Evolutionary conservation across 2,113 vertebrate genomes (phyloP).

Genomic region (Atractosteus spatula): DNA sequence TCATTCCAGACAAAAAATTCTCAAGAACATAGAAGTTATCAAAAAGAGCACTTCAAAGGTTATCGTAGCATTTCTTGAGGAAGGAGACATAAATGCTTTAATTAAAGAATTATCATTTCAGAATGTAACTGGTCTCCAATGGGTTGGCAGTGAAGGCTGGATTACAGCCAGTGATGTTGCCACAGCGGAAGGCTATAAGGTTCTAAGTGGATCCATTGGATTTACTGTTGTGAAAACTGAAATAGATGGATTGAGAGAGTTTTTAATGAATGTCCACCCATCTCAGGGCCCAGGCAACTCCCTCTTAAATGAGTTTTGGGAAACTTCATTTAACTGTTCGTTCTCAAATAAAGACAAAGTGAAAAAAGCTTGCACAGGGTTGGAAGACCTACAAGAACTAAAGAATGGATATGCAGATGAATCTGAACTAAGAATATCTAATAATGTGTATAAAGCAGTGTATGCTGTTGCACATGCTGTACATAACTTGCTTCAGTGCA

Average conservation of each 20-base stretch:
- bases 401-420: constrained; percentile 15
- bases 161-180: neutral
- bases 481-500: constrained; percentile 12
- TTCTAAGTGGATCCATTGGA: constrained; percentile 17
- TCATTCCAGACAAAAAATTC: neutral
- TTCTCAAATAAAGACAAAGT: neutral
- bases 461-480: constrained; percentile 12
- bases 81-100: neutral
- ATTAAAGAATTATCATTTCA: neutral
- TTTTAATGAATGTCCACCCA: constrained; percentile 12
- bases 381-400: neutral
- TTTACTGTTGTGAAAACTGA: constrained; percentile 7
- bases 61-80: neutral
- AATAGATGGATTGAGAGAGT: constrained; percentile 6
- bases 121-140: neutral
- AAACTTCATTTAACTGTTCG: constrained; percentile 6
- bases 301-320: constrained; percentile 13
- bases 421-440: constrained; percentile 6
- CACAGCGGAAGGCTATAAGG: neutral
- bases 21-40: neutral
- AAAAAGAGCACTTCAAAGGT: neutral
- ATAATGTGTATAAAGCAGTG: neutral
- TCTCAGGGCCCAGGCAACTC: neutral
- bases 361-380: constrained; percentile 8
- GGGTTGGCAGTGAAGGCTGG: neutral